Percentiles rank a stretch among this genome's conserved stretches.
Conservation (phyloP, 2,113 vertebrate species). For the Aegithalos caudatus region DNA sequence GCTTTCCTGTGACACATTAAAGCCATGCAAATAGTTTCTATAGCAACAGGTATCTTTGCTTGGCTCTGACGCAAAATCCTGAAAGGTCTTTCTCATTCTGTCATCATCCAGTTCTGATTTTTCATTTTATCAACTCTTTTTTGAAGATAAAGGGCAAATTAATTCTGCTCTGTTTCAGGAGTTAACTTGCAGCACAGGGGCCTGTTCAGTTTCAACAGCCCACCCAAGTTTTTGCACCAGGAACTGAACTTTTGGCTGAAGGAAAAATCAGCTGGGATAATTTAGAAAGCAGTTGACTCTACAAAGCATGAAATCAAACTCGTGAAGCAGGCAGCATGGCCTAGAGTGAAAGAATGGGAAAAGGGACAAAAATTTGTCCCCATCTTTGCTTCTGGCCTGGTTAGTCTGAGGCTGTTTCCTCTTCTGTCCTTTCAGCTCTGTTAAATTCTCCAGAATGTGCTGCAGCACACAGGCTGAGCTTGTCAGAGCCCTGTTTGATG, state of each 20-base stretch:
- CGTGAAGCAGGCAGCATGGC: not conserved
- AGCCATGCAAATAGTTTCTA: constrained; percentile 70
- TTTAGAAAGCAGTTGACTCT: not conserved
- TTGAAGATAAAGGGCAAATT: not conserved
- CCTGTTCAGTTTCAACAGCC: not conserved
- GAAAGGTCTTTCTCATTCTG: constrained; percentile 35
- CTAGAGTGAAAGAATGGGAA: not conserved
- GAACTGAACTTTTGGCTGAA: not conserved
- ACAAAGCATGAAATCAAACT: not conserved
- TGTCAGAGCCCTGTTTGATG: not conserved
- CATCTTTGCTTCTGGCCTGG: not conserved
- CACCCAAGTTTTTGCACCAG: not conserved
- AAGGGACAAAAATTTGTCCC: not conserved
- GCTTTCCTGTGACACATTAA: constrained; percentile 51
- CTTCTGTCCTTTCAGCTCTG: not conserved
- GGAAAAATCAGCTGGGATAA: not conserved
- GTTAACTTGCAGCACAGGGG: not conserved
- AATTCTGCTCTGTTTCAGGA: not conserved
- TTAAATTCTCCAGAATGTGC: not conserved
- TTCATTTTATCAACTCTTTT: not conserved
- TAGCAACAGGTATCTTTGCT: constrained; percentile 67
- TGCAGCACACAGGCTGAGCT: not conserved
- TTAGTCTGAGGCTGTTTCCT: not conserved
- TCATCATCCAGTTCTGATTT: not conserved
- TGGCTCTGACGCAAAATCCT: constrained; percentile 40